Conservation (phyloP, 2,888 invertebrate species). For the Odontocerum albicorne region DNA sequence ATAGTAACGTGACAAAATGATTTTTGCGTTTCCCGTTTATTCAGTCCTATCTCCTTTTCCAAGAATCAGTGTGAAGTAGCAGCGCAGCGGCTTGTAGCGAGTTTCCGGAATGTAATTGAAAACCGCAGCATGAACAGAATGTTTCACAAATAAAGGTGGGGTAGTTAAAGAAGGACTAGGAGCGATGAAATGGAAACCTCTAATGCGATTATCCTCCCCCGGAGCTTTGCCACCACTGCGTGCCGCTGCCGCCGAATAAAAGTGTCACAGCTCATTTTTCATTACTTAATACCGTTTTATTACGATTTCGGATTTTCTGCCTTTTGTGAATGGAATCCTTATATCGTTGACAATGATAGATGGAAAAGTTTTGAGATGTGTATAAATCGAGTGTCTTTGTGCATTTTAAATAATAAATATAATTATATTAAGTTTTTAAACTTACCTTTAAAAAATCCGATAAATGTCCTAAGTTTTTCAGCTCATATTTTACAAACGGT, state of each 20-base stretch:
- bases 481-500: too few species aligned
- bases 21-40: too few species aligned
- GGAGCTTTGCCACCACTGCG: constrained; percentile 3
- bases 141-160: constrained; percentile 15
- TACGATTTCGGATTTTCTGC: constrained; percentile 5
- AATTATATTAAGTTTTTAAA: too few species aligned
- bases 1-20: too few species aligned
- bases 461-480: too few species aligned
- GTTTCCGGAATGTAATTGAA: constrained; percentile 17
- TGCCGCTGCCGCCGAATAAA: constrained; percentile 14
- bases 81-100: background rate
- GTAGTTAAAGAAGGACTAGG: constrained; percentile 17
- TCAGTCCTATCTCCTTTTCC: too few species aligned
- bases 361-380: background rate
- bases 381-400: background rate
- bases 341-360: constrained; percentile 5
- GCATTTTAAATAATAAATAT: too few species aligned
- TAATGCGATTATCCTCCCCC: constrained; percentile 30
- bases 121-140: constrained; percentile 12
- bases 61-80: too few species aligned
- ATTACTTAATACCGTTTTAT: constrained; percentile 18
- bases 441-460: too few species aligned
- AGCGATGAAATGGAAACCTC: constrained; percentile 33
- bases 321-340: background rate
- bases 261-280: constrained; percentile 25